Evolutionary conservation across 2,888 invertebrate species (phyloP).

Genomic region (Torymus auratus): DNA sequence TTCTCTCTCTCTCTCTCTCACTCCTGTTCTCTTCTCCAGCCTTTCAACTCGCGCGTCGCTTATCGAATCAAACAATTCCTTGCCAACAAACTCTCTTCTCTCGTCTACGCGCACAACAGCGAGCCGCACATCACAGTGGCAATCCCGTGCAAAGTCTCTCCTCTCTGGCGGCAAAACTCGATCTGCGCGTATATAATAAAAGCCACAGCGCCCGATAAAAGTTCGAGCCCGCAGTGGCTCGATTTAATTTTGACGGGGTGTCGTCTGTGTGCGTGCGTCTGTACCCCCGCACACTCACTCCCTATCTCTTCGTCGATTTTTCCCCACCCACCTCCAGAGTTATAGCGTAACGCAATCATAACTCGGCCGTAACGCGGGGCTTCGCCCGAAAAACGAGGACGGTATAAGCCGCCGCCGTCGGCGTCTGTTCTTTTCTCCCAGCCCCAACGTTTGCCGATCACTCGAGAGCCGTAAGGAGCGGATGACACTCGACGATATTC

Average conservation of each 20-base stretch:
- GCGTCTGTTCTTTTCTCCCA: no score
- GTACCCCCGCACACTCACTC: no score
- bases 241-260: constrained; percentile 10
- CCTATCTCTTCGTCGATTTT: neutral
- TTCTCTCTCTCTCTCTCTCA: no score
- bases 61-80: constrained; percentile 16
- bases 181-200: no score
- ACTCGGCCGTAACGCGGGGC: constrained; percentile 19
- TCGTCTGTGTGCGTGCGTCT: neutral
- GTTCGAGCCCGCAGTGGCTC: neutral
- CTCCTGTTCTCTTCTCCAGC: neutral
- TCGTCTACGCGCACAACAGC: no score
- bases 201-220: no score
- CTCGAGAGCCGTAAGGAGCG: neutral
- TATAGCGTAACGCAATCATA: constrained; percentile 28
- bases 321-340: neutral
- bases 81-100: no score
- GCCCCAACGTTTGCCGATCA: constrained; percentile 38
- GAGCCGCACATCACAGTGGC: no score
- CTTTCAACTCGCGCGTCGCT: neutral
- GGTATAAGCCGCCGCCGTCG: no score
- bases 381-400: neutral
- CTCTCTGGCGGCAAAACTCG: no score
- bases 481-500: constrained; percentile 15
- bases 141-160: no score